Conservation (phyloP, 2,888 invertebrate species). For the Folsomia candida region DNA sequence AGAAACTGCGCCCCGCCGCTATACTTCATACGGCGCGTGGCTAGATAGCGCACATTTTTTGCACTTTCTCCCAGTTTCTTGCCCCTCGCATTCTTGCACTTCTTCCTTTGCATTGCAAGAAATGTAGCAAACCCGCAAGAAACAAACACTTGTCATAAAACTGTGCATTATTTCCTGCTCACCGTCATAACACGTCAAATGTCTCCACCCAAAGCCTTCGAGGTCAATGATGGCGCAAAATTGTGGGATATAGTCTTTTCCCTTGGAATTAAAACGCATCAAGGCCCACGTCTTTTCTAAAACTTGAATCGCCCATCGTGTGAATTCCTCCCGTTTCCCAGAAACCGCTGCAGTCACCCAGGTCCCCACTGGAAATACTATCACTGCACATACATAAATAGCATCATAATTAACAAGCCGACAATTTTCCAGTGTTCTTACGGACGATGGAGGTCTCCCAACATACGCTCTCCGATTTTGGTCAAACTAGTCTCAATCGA, state of each 20-base stretch:
- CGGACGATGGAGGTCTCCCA: too few species aligned
- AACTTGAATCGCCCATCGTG: constrained; percentile 20
- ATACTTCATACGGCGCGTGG: too few species aligned
- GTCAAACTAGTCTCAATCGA: too few species aligned
- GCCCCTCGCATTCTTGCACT: too few species aligned
- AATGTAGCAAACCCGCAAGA: too few species aligned
- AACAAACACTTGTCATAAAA: neutral
- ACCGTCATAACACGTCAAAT: constrained; percentile 28
- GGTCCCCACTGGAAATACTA: constrained; percentile 22
- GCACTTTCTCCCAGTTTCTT: too few species aligned
- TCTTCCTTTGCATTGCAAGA: too few species aligned
- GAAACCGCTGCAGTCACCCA: constrained; percentile 26
- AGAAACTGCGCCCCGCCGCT: too few species aligned
- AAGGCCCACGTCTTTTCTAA: constrained; percentile 20
- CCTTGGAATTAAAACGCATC: constrained; percentile 16
- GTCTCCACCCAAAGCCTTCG: constrained; percentile 22
- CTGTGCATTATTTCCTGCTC: neutral
- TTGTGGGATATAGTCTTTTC: constrained; percentile 22
- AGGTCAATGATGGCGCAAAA: constrained; percentile 24
- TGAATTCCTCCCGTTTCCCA: constrained; percentile 30
- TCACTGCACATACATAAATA: constrained; percentile 21
- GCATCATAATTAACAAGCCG: too few species aligned
- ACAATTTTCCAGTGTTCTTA: too few species aligned
- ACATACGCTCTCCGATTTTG: too few species aligned
- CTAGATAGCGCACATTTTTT: too few species aligned